A percentile compares a stretch with the other conserved stretches of the same genome.
Evolutionary conservation across 2,113 vertebrate genomes (phyloP).

Genomic region (Egretta garzetta): DNA sequence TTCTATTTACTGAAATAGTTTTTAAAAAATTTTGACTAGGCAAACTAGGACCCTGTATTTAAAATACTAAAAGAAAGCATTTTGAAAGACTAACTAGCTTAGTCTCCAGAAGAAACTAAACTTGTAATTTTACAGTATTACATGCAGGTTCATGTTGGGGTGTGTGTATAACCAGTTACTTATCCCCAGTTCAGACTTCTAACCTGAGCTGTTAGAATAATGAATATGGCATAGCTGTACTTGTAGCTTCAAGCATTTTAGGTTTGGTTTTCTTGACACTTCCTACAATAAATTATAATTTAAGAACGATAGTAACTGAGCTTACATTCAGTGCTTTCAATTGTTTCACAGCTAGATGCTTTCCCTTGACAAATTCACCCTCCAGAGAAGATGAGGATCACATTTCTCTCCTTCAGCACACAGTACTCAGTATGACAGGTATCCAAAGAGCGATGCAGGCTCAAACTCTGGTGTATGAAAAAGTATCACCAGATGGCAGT

Average conservation of each 20-base stretch:
- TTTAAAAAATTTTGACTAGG: neutral
- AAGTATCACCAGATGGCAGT: conserved; percentile 25
- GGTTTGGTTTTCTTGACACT: neutral
- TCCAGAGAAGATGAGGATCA: neutral
- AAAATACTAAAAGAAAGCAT: neutral
- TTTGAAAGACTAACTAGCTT: neutral
- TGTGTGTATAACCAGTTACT: neutral
- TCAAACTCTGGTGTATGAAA: neutral
- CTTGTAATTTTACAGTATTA: neutral
- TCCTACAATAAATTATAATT: neutral
- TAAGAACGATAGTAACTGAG: neutral
- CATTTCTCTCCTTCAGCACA: neutral
- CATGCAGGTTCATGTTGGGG: neutral
- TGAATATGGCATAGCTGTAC: neutral
- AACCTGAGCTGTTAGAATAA: neutral
- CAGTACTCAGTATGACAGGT: neutral
- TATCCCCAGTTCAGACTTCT: neutral
- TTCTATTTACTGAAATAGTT: neutral
- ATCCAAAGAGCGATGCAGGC: neutral
- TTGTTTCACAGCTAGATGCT: neutral
- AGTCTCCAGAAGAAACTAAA: neutral
- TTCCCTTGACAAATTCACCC: neutral
- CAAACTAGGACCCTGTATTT: neutral
- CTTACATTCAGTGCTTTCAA: neutral
- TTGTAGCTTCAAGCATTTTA: neutral